Base-by-base conservation (phyloP, 2,113 vertebrate genomes). In the Anarhynchus alexandrinus region DNA sequence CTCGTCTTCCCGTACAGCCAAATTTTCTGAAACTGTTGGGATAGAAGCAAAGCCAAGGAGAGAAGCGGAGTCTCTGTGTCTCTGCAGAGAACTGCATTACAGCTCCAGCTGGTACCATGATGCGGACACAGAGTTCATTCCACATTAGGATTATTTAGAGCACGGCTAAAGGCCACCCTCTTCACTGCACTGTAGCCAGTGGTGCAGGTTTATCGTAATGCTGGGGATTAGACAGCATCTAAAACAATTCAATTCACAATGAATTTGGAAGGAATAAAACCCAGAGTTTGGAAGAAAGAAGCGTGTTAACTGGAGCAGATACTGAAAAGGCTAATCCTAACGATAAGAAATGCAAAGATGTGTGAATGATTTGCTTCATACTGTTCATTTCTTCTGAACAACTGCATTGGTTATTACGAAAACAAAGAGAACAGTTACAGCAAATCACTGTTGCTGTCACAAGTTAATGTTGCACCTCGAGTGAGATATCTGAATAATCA, bases 221-320 rank as follows among this genome's bases (percentile, higher is more conserved):
- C 80, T 14, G 17, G n/a, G 86, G 94, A 94, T 96, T 65, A 95
- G 34, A 79, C 82, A 91, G 43, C 72, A 80, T 64, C 91, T 61
- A 57, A 92, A 96, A 5, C 83, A 84, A 91, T 93, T 87, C 93
- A 82, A 89, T 92, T 95, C 93, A 82, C 36, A 1, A 54, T 22
- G 88, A 93, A 86, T 69, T 96, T 26, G 92, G 82, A 76, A 94
- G 86, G 61, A 91, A 86, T 82, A 85, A 94, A 94, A 3, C 86
- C 83, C 94, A 61, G 77, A 76, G 62, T 79, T 16, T 80, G 96
- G 65, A 88, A 91, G 91, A 69, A 72, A 66, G 87, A 94, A 82
- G 94, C 36, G 36, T 94, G 94, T 92, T 65, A 97, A 97, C 94
- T 94, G 93, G 93, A 97, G 97, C 97, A 97, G 88, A 94, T 15